Evolutionary conservation across 1,140 invertebrate genomes (phyloP).

Genomic region (Pseudachorutes palmiensis): DNA sequence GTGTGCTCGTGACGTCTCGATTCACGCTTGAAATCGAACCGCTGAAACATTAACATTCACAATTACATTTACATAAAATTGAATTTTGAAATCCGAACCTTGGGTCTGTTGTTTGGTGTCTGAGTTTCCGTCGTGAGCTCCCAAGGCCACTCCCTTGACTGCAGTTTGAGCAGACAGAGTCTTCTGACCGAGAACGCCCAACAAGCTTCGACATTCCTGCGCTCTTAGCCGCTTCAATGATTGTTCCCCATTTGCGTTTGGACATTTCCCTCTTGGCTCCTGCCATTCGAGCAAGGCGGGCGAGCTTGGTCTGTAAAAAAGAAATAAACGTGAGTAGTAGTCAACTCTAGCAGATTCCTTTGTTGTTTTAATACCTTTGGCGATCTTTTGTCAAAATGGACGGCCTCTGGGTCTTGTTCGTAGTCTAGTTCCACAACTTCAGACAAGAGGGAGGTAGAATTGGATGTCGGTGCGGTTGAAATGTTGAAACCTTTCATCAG

Average conservation of each 20-base stretch:
- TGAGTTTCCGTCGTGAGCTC: slow-evolving; percentile 21
- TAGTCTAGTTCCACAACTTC: slow-evolving; percentile 31
- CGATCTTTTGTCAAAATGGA: slow-evolving; percentile 36
- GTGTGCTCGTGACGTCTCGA: slow-evolving; percentile 11
- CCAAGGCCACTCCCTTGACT: slow-evolving; percentile 41
- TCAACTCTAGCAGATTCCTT: no score
- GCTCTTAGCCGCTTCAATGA: slow-evolving; percentile 71
- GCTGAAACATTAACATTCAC: slow-evolving; percentile 17
- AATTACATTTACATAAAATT: no score
- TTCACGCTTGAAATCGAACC: slow-evolving; percentile 25
- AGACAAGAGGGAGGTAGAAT: slow-evolving; percentile 39
- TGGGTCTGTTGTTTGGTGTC: slow-evolving; percentile 23
- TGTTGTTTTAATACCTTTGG: no score
- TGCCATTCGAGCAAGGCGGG: slow-evolving; percentile 41
- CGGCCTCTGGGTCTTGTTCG: slow-evolving; percentile 27
- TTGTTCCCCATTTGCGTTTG: slow-evolving; percentile 65
- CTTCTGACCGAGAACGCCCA: slow-evolving; percentile 64
- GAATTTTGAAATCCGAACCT: no score
- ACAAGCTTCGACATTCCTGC: slow-evolving; percentile 65
- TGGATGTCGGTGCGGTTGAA: slow-evolving; percentile 54
- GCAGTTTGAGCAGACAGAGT: slow-evolving; percentile 67
- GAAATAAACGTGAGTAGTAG: background rate
- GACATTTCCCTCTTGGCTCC: slow-evolving; percentile 42
- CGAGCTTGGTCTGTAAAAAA: slow-evolving; percentile 41
- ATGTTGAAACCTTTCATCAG: slow-evolving; percentile 93